These are phyloP conservation scores for Drosophila orosa DNA, from an alignment of 1,140 invertebrate species.

Conservation along the genomic window DNA sequence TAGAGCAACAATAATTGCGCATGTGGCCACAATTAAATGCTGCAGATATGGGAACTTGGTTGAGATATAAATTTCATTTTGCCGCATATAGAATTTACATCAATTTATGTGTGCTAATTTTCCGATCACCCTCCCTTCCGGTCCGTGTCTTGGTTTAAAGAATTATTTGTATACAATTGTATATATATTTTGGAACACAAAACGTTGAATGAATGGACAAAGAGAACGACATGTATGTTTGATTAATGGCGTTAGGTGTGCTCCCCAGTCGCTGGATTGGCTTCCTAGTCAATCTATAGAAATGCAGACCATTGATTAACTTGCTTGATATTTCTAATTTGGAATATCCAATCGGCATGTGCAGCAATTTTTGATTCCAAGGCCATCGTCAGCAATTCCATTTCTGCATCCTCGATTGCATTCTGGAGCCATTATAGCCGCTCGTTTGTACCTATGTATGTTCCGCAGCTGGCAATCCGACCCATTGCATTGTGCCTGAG, in stretches of 20 bases:
- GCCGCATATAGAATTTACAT: background rate
- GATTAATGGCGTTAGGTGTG: background rate
- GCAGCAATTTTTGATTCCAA: background rate
- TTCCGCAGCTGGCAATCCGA: constrained; percentile 32
- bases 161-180: too few relatives aligned
- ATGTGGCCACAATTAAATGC: constrained; percentile 13
- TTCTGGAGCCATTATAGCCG: background rate
- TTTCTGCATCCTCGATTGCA: constrained; percentile 13
- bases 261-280: background rate
- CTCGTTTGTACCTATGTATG: constrained; percentile 14
- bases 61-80: background rate
- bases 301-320: background rate
- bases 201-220: too few relatives aligned
- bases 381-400: constrained; percentile 4
- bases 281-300: background rate
- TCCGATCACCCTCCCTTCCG: background rate
- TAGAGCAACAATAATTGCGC: background rate
- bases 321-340: constrained; percentile 1
- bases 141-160: background rate
- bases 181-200: too few relatives aligned
- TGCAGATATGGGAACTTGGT: background rate
- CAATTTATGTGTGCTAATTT: background rate
- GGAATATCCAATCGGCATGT: constrained; percentile 1
- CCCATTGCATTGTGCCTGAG: constrained; percentile 21
- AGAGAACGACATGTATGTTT: too few relatives aligned